Evolutionary conservation across 2,888 invertebrate genomes (phyloP), one percentile per base, ranked within the genome.

Genomic region (Teinopalpus imperialis): DNA sequence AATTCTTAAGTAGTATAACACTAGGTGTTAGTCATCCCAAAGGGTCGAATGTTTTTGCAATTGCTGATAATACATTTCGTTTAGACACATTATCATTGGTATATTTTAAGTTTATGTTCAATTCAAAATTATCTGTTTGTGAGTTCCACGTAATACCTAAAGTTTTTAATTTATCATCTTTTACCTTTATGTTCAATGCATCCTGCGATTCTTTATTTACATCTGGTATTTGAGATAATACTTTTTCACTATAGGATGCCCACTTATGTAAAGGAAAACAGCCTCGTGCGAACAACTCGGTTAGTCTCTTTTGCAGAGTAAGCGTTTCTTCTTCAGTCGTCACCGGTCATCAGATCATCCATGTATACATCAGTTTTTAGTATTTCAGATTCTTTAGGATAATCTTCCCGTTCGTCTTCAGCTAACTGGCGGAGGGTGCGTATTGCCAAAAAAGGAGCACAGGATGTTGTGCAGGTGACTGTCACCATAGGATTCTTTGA

Each of bases 401-500:
- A 43, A 12, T 35, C 30, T 1, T 31, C 9, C 32, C 41, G 24
- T 23, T 54, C 27, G 5, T 49, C 42, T 1, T 29, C 6, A 29
- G 41, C 37, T n/a, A 45, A 8, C n/a, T 29, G 14, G 1, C 37
- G 14, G 8, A 42, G 29, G 6, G 20, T 30, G n/a, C n/a, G n/a
- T n/a, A 48, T 31, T 2, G 47, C 43, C 3, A 48, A 8, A 29
- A 26, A 48, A 7, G 44, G 48, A 2, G 44, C 48, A 20, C 27
- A 44, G 3, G 40, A 41, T 4, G 44, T 45, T 9, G 9, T 23
- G 27, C 14, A 7, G 30, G 13, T 16, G 29, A 31, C 30, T 48
- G 20, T 9, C 46, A 42, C 42, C 49, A 49, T 2, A 49, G 3
- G 4, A 49, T 51, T 51, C 51, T 44, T 27, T 56, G 53, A 30